Conservation (phyloP, 2,113 vertebrate species). For the Xerus inauris region DNA sequence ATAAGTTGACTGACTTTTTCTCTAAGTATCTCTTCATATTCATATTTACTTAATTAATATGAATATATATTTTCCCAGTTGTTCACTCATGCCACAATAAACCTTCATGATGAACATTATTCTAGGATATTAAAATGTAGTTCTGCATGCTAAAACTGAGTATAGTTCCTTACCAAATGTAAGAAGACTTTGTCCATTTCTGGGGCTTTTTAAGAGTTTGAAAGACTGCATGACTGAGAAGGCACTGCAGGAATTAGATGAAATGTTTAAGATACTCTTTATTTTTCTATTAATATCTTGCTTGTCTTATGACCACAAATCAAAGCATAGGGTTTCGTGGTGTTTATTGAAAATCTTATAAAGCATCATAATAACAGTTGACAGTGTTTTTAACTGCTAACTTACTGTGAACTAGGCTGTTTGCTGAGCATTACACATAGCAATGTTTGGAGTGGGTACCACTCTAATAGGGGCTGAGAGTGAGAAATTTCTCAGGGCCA, state of each 20-base stretch:
- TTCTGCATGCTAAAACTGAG: neutral
- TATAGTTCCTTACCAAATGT: neutral
- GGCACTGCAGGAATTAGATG: neutral
- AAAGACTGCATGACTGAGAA: neutral
- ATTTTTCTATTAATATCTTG: neutral
- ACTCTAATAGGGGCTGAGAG: no score
- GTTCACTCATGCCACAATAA: neutral
- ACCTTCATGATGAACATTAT: neutral
- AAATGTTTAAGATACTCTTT: neutral
- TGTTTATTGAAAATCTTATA: neutral
- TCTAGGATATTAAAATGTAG: neutral
- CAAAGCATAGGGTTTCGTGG: neutral
- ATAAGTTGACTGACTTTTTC: neutral
- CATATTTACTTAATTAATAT: neutral
- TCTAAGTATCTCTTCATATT: neutral
- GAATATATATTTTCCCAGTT: slow-evolving; percentile 5
- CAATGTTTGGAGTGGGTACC: neutral
- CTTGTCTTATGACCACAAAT: neutral
- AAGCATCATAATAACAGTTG: neutral
- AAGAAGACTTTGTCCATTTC: neutral
- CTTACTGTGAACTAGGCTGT: neutral
- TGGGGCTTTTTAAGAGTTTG: neutral
- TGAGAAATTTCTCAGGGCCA: neutral
- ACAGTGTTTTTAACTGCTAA: neutral
- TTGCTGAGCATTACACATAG: neutral